These are phyloP conservation scores for Branchipolynoe longqiensis DNA, from an alignment of 2,888 invertebrate species.

Conservation along the genomic window DNA sequence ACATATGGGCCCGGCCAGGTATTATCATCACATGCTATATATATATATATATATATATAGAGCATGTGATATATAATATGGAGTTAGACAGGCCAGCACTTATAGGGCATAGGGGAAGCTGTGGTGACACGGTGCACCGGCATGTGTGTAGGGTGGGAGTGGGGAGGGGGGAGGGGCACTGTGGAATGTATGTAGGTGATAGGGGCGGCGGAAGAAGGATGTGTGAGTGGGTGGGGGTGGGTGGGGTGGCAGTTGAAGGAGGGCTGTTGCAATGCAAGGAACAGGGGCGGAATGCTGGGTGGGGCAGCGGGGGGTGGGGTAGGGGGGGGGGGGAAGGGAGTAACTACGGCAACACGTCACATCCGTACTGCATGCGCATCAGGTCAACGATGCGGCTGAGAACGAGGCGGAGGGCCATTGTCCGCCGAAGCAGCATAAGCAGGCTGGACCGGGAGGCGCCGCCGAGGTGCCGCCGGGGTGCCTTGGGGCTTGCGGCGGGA, in stretches of 20 bases:
- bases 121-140: too few relatives aligned
- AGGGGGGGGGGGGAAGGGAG: neutral
- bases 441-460: conserved; percentile 39
- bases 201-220: neutral
- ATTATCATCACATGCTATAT: neutral
- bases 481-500: neutral
- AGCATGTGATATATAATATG: too few relatives aligned
- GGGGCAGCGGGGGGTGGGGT: neutral
- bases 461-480: neutral
- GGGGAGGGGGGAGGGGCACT: too few relatives aligned
- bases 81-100: too few relatives aligned
- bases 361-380: conserved; percentile 12
- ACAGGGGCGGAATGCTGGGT: neutral
- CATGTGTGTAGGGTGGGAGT: too few relatives aligned
- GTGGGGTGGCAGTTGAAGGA: too few relatives aligned
- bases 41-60: neutral
- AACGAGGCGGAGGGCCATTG: conserved; percentile 29
- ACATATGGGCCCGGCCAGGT: neutral
- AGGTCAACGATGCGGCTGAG: conserved; percentile 49
- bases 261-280: neutral
- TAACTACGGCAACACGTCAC: neutral
- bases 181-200: too few relatives aligned
- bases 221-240: neutral
- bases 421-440: conserved; percentile 27
- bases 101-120: too few relatives aligned